Evolutionary conservation across 2,797 vertebrate genomes (phyloP).

Genomic region (Meda fulgida): DNA sequence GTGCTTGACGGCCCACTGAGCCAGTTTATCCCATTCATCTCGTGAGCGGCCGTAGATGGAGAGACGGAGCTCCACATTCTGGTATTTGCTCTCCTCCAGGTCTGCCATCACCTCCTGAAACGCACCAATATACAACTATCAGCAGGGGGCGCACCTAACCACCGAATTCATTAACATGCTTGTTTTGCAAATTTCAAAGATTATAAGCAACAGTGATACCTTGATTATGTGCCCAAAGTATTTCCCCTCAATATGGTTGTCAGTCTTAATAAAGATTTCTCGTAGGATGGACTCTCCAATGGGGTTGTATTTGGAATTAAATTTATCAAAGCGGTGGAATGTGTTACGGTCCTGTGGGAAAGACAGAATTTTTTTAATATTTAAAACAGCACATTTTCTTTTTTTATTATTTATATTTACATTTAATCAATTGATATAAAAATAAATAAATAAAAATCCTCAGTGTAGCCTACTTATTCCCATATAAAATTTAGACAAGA

Average conservation of each 20-base stretch:
- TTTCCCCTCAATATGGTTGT: constrained; percentile 87
- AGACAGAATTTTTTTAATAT: not conserved
- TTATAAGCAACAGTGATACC: constrained; percentile 65
- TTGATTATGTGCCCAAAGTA: constrained; percentile 90
- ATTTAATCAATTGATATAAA: not conserved
- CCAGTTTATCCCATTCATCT: constrained; percentile 85
- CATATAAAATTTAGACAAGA: not conserved
- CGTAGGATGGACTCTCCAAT: constrained; percentile 88
- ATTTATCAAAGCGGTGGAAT: constrained; percentile 91
- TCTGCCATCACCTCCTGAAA: constrained; percentile 85
- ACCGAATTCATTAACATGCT: not conserved
- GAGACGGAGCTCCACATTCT: constrained; percentile 86
- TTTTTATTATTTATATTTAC: not conserved
- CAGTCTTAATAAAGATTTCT: constrained; percentile 89
- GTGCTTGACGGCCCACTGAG: constrained; percentile 87
- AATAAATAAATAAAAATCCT: too few relatives aligned
- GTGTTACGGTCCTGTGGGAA: constrained; percentile 84
- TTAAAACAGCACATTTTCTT: not conserved
- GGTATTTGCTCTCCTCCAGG: constrained; percentile 90
- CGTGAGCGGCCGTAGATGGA: constrained; percentile 87
- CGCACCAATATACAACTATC: constrained; percentile 36
- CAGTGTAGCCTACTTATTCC: not conserved
- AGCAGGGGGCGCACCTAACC: constrained; percentile 61
- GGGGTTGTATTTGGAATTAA: constrained; percentile 91
- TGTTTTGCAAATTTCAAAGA: not conserved